Evolutionary conservation across 2,797 vertebrate genomes (phyloP).

Genomic region (Phyllotis vaccarum): DNA sequence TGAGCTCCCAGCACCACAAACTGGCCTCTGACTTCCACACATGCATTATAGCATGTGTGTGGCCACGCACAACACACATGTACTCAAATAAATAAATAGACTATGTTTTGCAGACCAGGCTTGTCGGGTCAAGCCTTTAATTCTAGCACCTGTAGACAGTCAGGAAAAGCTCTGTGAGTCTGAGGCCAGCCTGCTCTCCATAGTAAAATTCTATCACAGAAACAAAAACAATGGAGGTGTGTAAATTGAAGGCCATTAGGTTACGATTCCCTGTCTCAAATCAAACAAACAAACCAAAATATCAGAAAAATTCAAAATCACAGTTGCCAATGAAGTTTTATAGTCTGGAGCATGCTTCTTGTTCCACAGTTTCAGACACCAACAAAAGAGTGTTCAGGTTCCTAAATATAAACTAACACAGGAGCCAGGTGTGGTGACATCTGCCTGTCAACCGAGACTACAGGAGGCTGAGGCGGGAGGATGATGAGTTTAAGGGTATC

Average conservation of each 20-base stretch:
- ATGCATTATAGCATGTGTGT: no score
- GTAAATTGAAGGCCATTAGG: not conserved
- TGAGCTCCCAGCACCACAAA: not conserved
- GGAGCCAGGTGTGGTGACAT: no score
- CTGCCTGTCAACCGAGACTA: not conserved
- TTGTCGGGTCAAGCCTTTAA: not conserved
- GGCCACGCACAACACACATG: not conserved
- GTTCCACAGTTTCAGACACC: conserved; percentile 21
- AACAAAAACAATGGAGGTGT: not conserved
- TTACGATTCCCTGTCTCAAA: not conserved
- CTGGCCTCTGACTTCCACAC: not conserved
- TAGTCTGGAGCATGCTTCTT: conserved; percentile 5
- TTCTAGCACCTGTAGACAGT: no score
- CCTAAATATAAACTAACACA: not conserved
- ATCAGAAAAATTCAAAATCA: not conserved
- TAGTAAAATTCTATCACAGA: not conserved
- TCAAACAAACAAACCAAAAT: not conserved
- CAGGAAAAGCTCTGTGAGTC: not conserved
- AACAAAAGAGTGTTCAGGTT: conserved; percentile 2
- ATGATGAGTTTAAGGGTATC: not conserved
- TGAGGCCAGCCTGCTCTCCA: not conserved
- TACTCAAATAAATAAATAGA: not conserved
- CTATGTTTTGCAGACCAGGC: not conserved
- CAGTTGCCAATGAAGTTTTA: not conserved
- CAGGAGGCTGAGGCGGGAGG: not conserved